These are phyloP conservation scores for Melanotaenia trifasciata DNA, from an alignment of 2,797 vertebrate genomes.

Conservation along the genomic window DNA sequence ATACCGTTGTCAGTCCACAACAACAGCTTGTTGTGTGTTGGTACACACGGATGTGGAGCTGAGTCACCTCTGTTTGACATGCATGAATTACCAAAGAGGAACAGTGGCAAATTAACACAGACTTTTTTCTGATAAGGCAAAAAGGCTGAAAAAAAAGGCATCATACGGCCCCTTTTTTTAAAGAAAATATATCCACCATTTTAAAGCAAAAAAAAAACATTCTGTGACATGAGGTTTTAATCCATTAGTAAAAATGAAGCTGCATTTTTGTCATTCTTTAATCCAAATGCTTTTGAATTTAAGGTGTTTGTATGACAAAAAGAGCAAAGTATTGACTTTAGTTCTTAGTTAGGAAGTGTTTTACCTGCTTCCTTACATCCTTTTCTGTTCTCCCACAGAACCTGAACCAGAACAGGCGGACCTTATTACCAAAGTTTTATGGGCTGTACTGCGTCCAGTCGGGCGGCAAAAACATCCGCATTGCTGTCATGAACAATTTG, in stretches of 20 bases:
- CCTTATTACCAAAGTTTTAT: slow-evolving; percentile 94
- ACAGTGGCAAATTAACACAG: not conserved
- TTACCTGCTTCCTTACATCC: not conserved
- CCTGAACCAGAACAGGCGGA: slow-evolving; percentile 95
- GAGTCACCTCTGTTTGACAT: not conserved
- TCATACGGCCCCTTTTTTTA: no score
- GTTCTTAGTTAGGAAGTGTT: not conserved
- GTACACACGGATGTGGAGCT: not conserved
- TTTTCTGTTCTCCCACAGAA: slow-evolving; percentile 79
- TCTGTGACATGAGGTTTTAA: no score
- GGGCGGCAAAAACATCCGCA: slow-evolving; percentile 94
- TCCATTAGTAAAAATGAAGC: no score
- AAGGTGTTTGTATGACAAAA: not conserved
- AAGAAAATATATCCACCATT: no score
- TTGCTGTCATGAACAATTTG: slow-evolving; percentile 97
- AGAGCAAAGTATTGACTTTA: no score
- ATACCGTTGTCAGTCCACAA: no score
- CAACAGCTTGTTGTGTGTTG: no score
- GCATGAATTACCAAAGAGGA: not conserved
- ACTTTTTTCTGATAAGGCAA: no score
- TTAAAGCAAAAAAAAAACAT: no score
- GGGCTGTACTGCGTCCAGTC: slow-evolving; percentile 95
- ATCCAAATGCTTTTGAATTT: not conserved
- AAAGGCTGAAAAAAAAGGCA: no score
- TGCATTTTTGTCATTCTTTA: not conserved